Conservation (phyloP, 2,888 invertebrate genomes). For the Hemaris fuciformis region DNA sequence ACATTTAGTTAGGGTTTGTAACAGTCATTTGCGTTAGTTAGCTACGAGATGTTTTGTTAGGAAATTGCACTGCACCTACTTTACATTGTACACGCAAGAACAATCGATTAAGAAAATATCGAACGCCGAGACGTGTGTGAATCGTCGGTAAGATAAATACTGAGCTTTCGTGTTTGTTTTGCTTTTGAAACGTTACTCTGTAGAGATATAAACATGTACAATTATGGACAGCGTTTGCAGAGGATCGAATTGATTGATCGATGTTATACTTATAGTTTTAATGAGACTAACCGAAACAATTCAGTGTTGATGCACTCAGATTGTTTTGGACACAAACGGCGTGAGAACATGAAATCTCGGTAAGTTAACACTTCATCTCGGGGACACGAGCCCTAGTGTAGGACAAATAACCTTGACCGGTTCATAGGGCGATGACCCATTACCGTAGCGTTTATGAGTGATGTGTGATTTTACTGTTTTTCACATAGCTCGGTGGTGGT, state of each 20-base stretch:
- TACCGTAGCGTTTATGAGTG: constrained; percentile 13
- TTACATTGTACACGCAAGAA: constrained; percentile 17
- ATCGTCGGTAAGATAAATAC: constrained; percentile 49
- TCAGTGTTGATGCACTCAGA: constrained; percentile 25
- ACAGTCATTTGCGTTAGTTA: constrained; percentile 26
- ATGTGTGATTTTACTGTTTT: not conserved
- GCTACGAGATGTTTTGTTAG: constrained; percentile 30
- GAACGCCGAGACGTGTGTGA: constrained; percentile 30
- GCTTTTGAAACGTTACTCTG: constrained; percentile 44
- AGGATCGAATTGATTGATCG: constrained; percentile 45
- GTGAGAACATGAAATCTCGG: constrained; percentile 42
- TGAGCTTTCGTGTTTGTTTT: constrained; percentile 40
- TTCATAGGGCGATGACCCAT: constrained; percentile 59
- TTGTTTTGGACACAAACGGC: constrained; percentile 31
- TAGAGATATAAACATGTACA: constrained; percentile 56
- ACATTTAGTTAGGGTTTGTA: constrained; percentile 47
- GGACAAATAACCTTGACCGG: constrained; percentile 64
- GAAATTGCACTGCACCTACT: constrained; percentile 30
- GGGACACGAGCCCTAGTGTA: constrained; percentile 46
- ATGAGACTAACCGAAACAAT: constrained; percentile 38
- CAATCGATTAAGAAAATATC: constrained; percentile 41
- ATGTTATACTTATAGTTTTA: constrained; percentile 42
- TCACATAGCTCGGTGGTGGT: not conserved
- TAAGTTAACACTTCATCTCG: constrained; percentile 40
- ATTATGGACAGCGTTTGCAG: constrained; percentile 37